Evolutionary conservation across 2,113 vertebrate genomes (phyloP).

Genomic region (Poicephalus gulielmi): DNA sequence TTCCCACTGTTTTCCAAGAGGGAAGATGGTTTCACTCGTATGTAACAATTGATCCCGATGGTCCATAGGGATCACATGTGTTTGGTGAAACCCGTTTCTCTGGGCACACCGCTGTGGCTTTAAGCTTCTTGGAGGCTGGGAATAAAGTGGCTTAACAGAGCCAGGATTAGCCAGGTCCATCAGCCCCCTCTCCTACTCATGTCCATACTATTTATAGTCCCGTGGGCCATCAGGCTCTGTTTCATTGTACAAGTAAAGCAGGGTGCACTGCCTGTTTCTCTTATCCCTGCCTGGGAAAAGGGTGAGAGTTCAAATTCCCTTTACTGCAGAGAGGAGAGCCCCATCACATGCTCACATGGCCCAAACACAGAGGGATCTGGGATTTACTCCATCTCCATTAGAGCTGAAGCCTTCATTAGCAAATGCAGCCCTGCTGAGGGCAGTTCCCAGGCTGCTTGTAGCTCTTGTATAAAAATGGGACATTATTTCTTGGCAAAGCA

Average conservation of each 20-base stretch:
- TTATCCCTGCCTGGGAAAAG: background rate
- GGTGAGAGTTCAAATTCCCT: background rate
- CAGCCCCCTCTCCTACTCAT: background rate
- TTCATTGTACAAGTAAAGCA: background rate
- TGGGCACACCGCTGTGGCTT: background rate
- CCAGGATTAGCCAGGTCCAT: constrained; percentile 35
- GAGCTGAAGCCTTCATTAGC: background rate
- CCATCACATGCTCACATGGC: background rate
- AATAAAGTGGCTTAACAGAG: background rate
- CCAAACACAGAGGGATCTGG: accelerated
- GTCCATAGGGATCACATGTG: background rate
- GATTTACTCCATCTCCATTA: background rate
- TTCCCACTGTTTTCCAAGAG: background rate
- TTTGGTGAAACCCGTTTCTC: background rate
- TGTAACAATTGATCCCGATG: accelerated
- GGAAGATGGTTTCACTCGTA: accelerated
- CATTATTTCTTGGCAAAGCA: background rate
- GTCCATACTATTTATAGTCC: constrained; percentile 50
- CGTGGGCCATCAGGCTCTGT: background rate
- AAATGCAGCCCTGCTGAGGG: background rate
- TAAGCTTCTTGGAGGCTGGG: background rate
- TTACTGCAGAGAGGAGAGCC: background rate
- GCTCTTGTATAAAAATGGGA: background rate
- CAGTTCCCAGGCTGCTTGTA: background rate
- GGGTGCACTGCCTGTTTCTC: background rate